Base-by-base conservation (phyloP, 2,888 invertebrate genomes). In the Bellardia pandia region DNA sequence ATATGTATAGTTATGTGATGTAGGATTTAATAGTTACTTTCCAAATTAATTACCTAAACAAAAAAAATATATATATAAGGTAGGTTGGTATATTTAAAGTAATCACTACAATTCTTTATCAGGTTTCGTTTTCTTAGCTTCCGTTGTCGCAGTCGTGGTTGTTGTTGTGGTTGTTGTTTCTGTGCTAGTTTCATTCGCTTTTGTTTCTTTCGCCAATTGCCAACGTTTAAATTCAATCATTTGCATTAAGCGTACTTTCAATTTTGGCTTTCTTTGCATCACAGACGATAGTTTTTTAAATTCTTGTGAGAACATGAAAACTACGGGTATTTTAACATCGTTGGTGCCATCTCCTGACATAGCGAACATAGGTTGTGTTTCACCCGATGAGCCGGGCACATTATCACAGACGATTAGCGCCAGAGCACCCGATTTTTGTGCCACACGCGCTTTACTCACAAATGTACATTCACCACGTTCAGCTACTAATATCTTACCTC, bases 281-380 rank as follows among this genome's bases (percentile, higher is more conserved):
- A 96, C 95, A 16, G 95, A 94, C 0, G 95, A 93, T n/a, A 98
- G 93, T 89, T 95, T 95, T 23, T 80, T 93, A 2, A 96, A 97
- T 93, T 98, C 98, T 85, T 95, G 94, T 7, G 95, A 95, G 93
- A 97, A 99, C 77, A 99, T 95, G 93, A 99, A 99, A 9, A 98
- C 97, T n/a, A 98, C 95, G 0, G 98, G 98, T 91, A 99, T 98
- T 88, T 94, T 95, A 8, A 99, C 96, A 92, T 98, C 97, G 89
- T 97, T 96, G 2, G 94, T 95, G 0, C 98, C 98, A 93, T 99
- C 99, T 1, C 98, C 98, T 0, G 98, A 98, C 99, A 99, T 99
- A 5, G 98, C 98, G 94, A 99, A 99, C 94, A 98, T 95, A 0
- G 97, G 96, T 2, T 97, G 96, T 74, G 95, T 96, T 45, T 96